These are phyloP conservation scores for Platyscapa corneri DNA, from an alignment of 1,140 invertebrate genomes.

Conservation along the genomic window DNA sequence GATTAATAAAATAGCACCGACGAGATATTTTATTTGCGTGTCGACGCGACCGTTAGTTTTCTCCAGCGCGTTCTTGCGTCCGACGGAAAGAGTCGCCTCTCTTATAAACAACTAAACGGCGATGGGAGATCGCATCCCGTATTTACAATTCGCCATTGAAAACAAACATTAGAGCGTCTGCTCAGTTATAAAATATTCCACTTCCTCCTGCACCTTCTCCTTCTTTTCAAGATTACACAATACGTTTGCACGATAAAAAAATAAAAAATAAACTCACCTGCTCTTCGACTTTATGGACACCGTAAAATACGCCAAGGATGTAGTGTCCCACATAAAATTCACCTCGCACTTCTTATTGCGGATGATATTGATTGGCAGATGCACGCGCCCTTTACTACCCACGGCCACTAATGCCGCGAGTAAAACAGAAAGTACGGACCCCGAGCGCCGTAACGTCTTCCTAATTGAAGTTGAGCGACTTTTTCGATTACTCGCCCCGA, in stretches of 20 bases:
- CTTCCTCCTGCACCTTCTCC: neutral
- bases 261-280: neutral
- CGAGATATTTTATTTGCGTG: neutral
- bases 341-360: neutral
- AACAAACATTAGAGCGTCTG: neutral
- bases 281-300: neutral
- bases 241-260: neutral
- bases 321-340: neutral
- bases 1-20: neutral
- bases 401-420: neutral
- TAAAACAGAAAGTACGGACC: neutral
- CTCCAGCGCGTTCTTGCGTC: neutral
- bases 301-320: neutral
- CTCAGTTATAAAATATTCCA: neutral
- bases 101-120: neutral
- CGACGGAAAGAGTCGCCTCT: neutral
- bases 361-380: neutral
- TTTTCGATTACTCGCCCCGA: neutral
- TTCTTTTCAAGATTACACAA: neutral
- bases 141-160: neutral
- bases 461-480: neutral
- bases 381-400: neutral
- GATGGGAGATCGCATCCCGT: neutral
- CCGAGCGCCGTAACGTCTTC: too few species aligned
- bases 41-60: neutral